Evolutionary conservation across 2,888 invertebrate genomes (phyloP).

Genomic region (Kryphioiulus occultus): DNA sequence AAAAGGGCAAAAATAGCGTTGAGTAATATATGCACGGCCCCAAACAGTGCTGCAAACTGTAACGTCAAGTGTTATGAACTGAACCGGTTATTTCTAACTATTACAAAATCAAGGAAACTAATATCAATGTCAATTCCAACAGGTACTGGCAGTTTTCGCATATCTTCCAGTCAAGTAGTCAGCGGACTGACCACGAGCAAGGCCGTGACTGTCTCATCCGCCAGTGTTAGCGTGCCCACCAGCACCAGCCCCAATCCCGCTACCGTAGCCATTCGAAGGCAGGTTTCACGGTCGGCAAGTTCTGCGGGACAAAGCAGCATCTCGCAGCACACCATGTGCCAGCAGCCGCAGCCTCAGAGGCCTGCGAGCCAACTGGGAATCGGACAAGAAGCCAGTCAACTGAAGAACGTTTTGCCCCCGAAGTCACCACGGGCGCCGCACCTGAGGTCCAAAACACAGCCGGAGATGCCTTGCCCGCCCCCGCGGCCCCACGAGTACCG

Average conservation of each 20-base stretch:
- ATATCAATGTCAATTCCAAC: background rate
- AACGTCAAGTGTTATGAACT: no score
- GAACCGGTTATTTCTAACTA: no score
- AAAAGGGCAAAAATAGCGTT: no score
- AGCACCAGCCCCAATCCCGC: background rate
- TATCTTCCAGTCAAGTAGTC: background rate
- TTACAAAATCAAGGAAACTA: no score
- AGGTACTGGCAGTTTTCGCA: background rate
- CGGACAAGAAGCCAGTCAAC: background rate
- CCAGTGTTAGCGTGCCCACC: background rate
- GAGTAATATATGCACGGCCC: no score
- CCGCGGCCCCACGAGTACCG: slow-evolving; percentile 54
- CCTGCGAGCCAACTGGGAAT: background rate
- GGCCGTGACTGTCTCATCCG: background rate
- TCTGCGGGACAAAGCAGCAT: background rate
- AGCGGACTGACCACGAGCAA: background rate
- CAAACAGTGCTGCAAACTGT: no score
- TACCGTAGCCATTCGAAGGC: background rate
- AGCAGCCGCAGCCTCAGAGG: background rate
- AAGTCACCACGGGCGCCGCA: slow-evolving; percentile 51
- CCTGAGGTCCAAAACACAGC: slow-evolving; percentile 51
- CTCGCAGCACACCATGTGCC: background rate
- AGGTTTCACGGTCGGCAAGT: background rate
- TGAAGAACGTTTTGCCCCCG: background rate
- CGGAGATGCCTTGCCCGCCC: slow-evolving; percentile 47